Conservation (phyloP, 2,113 vertebrate genomes). For the Pelmatolapia mariae region DNA sequence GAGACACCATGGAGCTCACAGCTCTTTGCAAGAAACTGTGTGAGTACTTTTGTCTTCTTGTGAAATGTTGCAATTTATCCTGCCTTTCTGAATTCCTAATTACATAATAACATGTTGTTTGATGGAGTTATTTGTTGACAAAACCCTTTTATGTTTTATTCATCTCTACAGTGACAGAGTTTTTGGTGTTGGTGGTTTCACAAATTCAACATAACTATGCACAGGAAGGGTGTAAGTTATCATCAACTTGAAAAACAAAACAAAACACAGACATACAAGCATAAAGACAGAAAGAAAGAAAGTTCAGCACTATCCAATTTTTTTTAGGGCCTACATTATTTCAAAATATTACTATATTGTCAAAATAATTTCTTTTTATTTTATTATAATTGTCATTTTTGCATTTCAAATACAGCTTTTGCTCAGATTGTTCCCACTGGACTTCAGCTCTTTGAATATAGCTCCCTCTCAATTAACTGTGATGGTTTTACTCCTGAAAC, state of each 20-base stretch:
- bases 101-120: not conserved
- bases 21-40: not conserved
- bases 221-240: not conserved
- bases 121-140: not conserved
- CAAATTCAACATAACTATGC: not conserved
- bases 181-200: not conserved
- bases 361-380: not conserved
- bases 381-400: not conserved
- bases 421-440: not conserved
- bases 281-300: accelerated
- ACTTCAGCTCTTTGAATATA: not conserved
- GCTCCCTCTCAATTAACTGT: not conserved
- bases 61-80: not conserved
- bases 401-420: not conserved
- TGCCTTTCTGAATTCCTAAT: not conserved
- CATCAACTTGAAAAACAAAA: not conserved
- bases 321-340: not conserved
- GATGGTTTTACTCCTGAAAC: accelerated
- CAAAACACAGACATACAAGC: accelerated
- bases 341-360: not conserved
- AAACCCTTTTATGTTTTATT: not conserved
- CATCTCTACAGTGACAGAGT: not conserved
- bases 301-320: accelerated
- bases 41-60: not conserved
- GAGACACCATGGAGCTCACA: not conserved